phyloP scores from a whole-genome alignment of 2,113 vertebrate species.

The Tenebrosternarchus preto region DNA sequence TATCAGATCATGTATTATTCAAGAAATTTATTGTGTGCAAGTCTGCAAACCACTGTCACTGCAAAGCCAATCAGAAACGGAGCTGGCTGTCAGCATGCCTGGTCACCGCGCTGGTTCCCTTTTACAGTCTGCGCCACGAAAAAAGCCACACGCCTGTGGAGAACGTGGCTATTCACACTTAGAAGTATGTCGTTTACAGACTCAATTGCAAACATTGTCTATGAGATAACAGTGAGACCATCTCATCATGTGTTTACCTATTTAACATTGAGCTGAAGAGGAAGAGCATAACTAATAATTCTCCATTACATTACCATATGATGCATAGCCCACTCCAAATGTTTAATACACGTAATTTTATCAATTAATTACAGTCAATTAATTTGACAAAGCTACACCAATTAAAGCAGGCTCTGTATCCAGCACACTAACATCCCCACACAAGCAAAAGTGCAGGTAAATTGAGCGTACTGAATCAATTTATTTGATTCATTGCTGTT shows the following conservation, averaged over 20 bases:
- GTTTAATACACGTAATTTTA: conserved; percentile 19
- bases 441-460: neutral
- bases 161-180: neutral
- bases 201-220: neutral
- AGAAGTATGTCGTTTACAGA: neutral
- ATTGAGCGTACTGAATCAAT: neutral
- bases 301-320: conserved; percentile 2
- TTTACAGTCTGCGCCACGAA: conserved; percentile 42
- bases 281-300: neutral
- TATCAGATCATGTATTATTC: conserved; percentile 78
- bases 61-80: conserved; percentile 48
- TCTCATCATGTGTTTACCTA: conserved; percentile 8
- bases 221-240: neutral
- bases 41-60: conserved; percentile 61
- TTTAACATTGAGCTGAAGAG: neutral
- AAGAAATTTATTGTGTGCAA: conserved; percentile 68
- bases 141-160: conserved; percentile 1
- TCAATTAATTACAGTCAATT: conserved; percentile 29
- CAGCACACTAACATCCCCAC: neutral
- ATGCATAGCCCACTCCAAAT: conserved; percentile 2
- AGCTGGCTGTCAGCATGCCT: conserved; percentile 47
- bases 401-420: neutral
- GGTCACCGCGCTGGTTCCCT: conserved; percentile 24
- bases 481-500: neutral
- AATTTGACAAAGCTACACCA: neutral